phyloP scores from a whole-genome alignment of 2,888 invertebrate species.

The Nomada hirtipes region DNA sequence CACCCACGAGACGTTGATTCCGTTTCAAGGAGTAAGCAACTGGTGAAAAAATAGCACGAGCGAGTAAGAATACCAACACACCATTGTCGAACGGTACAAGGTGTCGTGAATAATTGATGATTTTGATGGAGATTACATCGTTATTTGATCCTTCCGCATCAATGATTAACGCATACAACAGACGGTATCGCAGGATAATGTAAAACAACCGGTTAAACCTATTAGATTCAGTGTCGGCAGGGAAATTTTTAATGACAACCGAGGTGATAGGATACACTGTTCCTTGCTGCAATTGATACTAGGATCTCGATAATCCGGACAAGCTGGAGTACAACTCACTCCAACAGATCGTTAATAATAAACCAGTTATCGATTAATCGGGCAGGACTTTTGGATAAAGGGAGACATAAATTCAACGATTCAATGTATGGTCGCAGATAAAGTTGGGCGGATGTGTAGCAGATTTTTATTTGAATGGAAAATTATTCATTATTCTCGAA shows the following conservation, averaged over 20 bases:
- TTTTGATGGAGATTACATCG: conserved; percentile 13
- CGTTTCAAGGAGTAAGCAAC: conserved; percentile 41
- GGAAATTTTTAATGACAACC: conserved; percentile 12
- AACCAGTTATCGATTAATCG: too few species aligned
- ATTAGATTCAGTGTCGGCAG: not conserved
- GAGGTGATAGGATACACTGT: not conserved
- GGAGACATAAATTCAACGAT: too few species aligned
- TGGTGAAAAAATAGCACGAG: conserved; percentile 9
- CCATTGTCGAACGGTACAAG: conserved; percentile 52
- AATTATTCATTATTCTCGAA: too few species aligned
- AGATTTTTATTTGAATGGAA: too few species aligned
- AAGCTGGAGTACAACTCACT: not conserved
- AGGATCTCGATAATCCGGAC: not conserved
- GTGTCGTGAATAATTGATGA: conserved; percentile 69
- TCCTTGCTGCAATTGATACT: not conserved
- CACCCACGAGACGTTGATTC: conserved; percentile 40
- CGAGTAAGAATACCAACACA: conserved; percentile 19
- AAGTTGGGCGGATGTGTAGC: too few species aligned
- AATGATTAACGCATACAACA: conserved; percentile 15
- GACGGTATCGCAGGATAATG: conserved; percentile 9
- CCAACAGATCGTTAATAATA: too few species aligned
- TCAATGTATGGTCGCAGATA: too few species aligned
- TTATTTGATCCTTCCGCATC: conserved; percentile 43
- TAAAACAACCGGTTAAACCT: conserved; percentile 6
- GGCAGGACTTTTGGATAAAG: too few species aligned